A percentile compares a stretch with the other conserved stretches of the same genome.
Conservation (phyloP, 2,797 vertebrate species). For the Trichosurus vulpecula region DNA sequence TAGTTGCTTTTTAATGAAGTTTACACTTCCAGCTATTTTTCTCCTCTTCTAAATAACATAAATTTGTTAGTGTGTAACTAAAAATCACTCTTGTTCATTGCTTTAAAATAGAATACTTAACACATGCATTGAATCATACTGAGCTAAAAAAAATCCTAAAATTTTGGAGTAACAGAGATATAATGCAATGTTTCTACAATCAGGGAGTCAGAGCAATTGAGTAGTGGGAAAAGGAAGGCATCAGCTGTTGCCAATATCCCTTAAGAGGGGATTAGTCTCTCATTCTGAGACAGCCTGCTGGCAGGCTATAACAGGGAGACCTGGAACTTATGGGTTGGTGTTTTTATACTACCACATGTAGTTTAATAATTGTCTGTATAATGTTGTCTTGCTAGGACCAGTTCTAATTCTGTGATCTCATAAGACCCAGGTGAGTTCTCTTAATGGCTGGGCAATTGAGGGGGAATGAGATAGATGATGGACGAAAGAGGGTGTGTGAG, state of each 20-base stretch:
- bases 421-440: neutral
- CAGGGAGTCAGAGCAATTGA: neutral
- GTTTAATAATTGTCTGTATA: neutral
- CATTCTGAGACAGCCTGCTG: neutral
- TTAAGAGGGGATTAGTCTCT: neutral
- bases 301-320: neutral
- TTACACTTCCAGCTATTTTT: neutral
- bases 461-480: neutral
- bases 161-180: slow-evolving; percentile 33
- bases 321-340: neutral
- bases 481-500: neutral
- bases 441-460: neutral
- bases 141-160: slow-evolving; percentile 31
- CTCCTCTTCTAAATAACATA: neutral
- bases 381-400: neutral
- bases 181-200: neutral
- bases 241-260: neutral
- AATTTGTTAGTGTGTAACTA: slow-evolving; percentile 20
- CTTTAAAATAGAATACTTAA: slow-evolving; percentile 31
- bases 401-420: neutral
- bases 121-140: neutral
- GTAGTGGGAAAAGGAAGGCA: neutral
- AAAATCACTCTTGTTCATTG: slow-evolving; percentile 28
- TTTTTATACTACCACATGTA: neutral
- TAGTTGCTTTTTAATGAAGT: neutral